Evolutionary conservation across 2,113 vertebrate genomes (phyloP), one percentile per base, ranked within the genome.

Genomic region (Hippoglossus stenolepis): DNA sequence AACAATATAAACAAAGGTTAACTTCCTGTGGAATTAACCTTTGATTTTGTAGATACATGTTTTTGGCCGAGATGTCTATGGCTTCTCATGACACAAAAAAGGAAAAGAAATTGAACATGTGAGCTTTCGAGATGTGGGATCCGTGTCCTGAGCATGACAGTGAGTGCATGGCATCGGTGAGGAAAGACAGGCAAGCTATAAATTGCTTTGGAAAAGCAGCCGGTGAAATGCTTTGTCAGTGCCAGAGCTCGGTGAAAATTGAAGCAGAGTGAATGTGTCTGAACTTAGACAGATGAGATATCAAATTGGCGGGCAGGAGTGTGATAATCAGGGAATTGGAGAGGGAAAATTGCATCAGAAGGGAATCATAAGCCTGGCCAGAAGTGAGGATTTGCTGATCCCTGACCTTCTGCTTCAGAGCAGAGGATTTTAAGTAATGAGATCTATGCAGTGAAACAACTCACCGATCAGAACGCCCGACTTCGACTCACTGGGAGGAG

Each of bases 391-490:
- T 94, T 91, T 91, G 89, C 90, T 91, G 88, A 93, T 87, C 87
- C 90, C 84, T 94, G 93, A 94, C 91, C 93, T 91, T 92, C 89
- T 92, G 92, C 92, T 92, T 94, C 85, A 92, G 88, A 90, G 82
- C 82, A 73, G 86, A 89, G 82, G 88, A 86, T 92, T 91, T 92
- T 86, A 87, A 88, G 90, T 93, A 93, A 94, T 93, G 93, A 94
- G 91, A 93, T 92, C 88, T 77, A 90, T 87, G 85, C 80, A 73
- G 82, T 76, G 71, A 84, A 89, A 89, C 85, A 83, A 89, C 73
- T 85, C 80, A 40, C 79, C 31, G 51, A 35, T 77, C 64, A 72
- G 69, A 79, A 71, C 40, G 63, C 53, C 56, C 70, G 77, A 75
- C 82, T 56, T 66, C 26, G 2, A 53, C 59, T 28, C 8, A 7